Conservation (phyloP, 2,113 vertebrate genomes). For the Sebastes schlegelii region DNA sequence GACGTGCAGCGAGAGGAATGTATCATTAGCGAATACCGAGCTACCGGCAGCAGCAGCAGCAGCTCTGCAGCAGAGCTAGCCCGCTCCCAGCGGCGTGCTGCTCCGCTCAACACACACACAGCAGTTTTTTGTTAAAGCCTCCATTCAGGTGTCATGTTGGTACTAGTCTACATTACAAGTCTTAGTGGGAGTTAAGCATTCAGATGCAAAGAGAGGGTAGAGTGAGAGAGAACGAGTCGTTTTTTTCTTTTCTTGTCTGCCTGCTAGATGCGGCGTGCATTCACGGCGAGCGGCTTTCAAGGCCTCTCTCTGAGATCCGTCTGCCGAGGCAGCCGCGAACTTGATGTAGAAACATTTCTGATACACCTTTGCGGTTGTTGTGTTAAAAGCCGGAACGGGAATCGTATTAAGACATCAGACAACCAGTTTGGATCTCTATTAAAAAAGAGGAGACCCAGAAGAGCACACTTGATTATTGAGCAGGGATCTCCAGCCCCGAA, state of each 20-base stretch:
- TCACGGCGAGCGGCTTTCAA: conserved; percentile 81
- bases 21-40: conserved; percentile 67
- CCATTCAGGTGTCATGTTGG: conserved; percentile 66
- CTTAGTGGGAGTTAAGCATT: conserved; percentile 57
- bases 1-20: conserved; percentile 68
- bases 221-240: conserved; percentile 4
- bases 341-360: neutral
- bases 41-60: conserved; percentile 52
- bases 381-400: neutral
- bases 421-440: neutral
- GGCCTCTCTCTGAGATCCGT: conserved; percentile 80
- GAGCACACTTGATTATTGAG: conserved; percentile 32
- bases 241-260: conserved; percentile 50
- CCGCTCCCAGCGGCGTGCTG: conserved; percentile 36
- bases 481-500: conserved; percentile 11
- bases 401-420: neutral
- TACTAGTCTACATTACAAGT: conserved; percentile 57
- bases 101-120: conserved; percentile 34
- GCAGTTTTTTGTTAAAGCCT: conserved; percentile 54
- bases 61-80: conserved; percentile 49
- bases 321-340: conserved; percentile 73
- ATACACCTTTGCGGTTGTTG: neutral
- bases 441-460: neutral
- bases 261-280: conserved; percentile 71
- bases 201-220: conserved; percentile 42